Evolutionary conservation across 2,888 invertebrate species (phyloP), one percentile per base, ranked within the genome.

Genomic region (Xestia rhomboidea): DNA sequence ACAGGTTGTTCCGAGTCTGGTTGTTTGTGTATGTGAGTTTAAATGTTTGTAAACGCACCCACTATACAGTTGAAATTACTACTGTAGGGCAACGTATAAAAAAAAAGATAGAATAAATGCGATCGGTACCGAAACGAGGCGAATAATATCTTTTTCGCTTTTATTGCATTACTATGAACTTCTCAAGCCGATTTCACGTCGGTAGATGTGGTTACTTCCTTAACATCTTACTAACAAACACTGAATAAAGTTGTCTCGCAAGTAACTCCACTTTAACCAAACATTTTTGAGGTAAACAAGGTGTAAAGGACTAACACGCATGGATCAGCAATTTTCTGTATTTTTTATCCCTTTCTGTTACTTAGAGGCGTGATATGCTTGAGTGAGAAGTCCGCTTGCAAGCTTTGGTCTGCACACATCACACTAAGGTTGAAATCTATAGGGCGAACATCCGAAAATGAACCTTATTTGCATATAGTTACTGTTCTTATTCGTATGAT

Each of bases 191-290:
- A 64, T 64, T 64, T 5, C 41, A n/a, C 64, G 64, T 64, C 41
- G 41, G n/a, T 41, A 27, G 13, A n/a, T 41, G 41, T 41, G 64
- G n/a, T n/a, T 13, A n/a, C n/a, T 64, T 18, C 64, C 41, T 15
- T 64, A 41, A 34, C 27, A 49, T 64, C 54, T 79, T 64, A 78
- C 71, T 78, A 78, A 79, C 71, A 71, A 71, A 79, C 71, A 57
- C 46, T 78, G 64, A 30, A 57, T 71, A 46, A 79, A 54, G 46
- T 41, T 73, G 7, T 51, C 10, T 7, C 15, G 27, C 51, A 21
- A 68, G 4, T 62, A 3, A 49, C 49, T 41, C 27, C 15, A 15
- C 13, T 21, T 15, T 67, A 54, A 51, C 27, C 44, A 34, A 44
- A 34, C 3, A 34, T 75, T 11, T 57, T 24, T 21, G 24, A 62